These are phyloP conservation scores for Drosophila prosaltans DNA, from an alignment of 1,140 invertebrate genomes.

Conservation along the genomic window DNA sequence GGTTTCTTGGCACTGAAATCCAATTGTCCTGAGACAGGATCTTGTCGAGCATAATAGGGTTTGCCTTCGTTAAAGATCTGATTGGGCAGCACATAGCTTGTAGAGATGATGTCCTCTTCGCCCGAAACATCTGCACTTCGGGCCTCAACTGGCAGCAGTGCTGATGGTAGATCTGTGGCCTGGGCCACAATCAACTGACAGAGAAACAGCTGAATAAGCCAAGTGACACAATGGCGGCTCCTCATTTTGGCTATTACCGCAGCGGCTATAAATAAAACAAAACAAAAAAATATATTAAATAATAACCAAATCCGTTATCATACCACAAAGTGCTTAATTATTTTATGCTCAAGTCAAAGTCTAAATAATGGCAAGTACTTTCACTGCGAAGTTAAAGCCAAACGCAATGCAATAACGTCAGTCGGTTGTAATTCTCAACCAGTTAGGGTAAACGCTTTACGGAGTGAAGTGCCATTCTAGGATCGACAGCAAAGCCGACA, in stretches of 20 bases:
- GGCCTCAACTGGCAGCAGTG: constrained; percentile 68
- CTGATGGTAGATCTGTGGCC: constrained; percentile 50
- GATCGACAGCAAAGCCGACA: no score
- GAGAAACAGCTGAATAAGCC: constrained; percentile 50
- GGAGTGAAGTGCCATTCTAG: no score
- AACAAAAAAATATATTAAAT: not conserved
- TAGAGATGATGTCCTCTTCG: constrained; percentile 74
- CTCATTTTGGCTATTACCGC: constrained; percentile 31
- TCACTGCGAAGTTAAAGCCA: no score
- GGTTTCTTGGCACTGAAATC: constrained; percentile 86
- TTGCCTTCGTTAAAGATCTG: constrained; percentile 87
- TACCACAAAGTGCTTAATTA: no score
- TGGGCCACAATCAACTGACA: constrained; percentile 7
- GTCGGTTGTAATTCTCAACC: no score
- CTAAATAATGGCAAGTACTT: no score
- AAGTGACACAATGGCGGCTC: constrained; percentile 21
- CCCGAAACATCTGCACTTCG: constrained; percentile 57
- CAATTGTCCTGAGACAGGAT: constrained; percentile 87
- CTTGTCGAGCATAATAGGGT: constrained; percentile 88
- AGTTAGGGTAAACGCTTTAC: no score
- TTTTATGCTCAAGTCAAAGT: no score
- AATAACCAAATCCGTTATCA: no score
- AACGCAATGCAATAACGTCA: no score
- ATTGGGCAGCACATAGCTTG: constrained; percentile 78
- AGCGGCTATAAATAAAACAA: constrained; percentile 29